phyloP scores from a whole-genome alignment of 2,797 vertebrate species.

The Labeo calbasu region DNA sequence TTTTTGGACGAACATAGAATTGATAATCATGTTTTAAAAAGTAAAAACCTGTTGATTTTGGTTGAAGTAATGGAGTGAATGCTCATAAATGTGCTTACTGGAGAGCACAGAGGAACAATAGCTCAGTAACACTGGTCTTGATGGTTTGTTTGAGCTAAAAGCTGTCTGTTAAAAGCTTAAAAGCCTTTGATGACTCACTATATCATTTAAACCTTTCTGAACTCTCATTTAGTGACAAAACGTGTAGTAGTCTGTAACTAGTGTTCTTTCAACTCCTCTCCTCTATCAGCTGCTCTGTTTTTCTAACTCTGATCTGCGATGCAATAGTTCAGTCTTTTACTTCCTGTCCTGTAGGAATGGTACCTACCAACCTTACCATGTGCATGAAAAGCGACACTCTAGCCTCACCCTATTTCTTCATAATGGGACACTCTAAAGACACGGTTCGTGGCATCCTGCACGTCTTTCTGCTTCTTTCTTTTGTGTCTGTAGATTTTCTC shows the following conservation, averaged over 20 bases:
- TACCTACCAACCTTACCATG: conserved; percentile 99
- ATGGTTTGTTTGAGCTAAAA: background rate
- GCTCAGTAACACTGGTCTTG: background rate
- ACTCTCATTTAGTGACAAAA: conserved; percentile 15
- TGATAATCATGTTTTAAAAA: background rate
- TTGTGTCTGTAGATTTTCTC: background rate
- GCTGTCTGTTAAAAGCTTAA: conserved; percentile 16
- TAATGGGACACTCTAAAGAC: conserved; percentile 99
- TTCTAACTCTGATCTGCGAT: conserved; percentile 86
- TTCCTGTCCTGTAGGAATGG: conserved; percentile 99
- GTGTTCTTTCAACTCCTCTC: conserved; percentile 41
- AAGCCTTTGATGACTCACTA: conserved; percentile 33
- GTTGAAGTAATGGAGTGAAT: background rate
- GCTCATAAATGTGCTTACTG: background rate
- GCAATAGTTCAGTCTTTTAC: conserved; percentile 98
- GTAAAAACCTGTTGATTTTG: background rate
- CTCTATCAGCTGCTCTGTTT: conserved; percentile 61
- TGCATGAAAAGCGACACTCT: conserved; percentile 99
- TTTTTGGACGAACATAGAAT: background rate
- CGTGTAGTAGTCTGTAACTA: conserved; percentile 20
- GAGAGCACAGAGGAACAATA: background rate
- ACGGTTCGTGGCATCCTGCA: conserved; percentile 92
- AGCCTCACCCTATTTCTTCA: conserved; percentile 99
- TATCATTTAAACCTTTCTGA: conserved; percentile 20
- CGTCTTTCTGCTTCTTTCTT: conserved; percentile 22